Evolutionary conservation across 1,140 invertebrate genomes (phyloP).

Genomic region (Drusus annulatus): DNA sequence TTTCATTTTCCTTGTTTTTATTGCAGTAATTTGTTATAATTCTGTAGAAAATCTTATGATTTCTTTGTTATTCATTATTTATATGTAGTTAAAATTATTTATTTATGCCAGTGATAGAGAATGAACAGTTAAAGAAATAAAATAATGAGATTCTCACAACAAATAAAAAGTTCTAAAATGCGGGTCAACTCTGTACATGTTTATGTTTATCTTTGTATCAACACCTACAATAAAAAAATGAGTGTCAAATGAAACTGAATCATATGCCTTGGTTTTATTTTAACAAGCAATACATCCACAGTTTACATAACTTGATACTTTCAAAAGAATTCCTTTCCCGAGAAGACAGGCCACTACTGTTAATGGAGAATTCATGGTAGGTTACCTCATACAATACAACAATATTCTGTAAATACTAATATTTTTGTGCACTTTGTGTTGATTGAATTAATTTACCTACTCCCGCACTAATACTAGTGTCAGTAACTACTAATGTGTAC

Average conservation of each 20-base stretch:
- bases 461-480: neutral
- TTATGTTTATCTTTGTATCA: constrained; percentile 49
- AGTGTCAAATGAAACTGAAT: constrained; percentile 58
- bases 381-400: neutral
- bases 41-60: constrained; percentile 56
- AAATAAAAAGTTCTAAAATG: constrained; percentile 67
- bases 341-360: neutral
- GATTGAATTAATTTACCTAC: too few species aligned
- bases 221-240: constrained; percentile 57
- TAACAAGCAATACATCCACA: constrained; percentile 11
- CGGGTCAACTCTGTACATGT: constrained; percentile 53
- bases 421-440: constrained; percentile 16
- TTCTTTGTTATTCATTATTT: constrained; percentile 56
- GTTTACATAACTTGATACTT: neutral
- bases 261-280: constrained; percentile 50
- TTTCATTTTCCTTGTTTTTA: constrained; percentile 58
- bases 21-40: constrained; percentile 51
- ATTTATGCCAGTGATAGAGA: constrained; percentile 58
- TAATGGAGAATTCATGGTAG: constrained; percentile 28
- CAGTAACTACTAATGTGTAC: constrained; percentile 21
- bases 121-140: constrained; percentile 60
- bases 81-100: constrained; percentile 54
- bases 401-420: neutral
- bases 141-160: constrained; percentile 70
- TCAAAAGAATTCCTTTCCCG: neutral